A percentile compares a stretch with the other conserved stretches of the same genome.
Conservation (phyloP, 2,888 invertebrate genomes). For the Cryptophagus acutangulus region DNA sequence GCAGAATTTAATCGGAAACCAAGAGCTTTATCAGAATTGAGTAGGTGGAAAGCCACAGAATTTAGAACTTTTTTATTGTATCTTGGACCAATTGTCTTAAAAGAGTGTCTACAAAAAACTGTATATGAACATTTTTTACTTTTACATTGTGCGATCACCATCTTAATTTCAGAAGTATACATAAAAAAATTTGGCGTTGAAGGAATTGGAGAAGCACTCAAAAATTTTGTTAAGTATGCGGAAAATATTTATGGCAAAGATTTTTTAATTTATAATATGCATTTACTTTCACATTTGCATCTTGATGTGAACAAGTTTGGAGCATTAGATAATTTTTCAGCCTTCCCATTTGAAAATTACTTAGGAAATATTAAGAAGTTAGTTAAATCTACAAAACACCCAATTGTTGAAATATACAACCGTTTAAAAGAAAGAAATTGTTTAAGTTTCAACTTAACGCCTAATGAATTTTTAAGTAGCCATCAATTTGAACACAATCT, state of each 20-base stretch:
- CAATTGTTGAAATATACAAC: slow-evolving; percentile 7
- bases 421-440: background rate
- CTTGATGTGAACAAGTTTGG: slow-evolving; percentile 12
- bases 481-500: too few relatives aligned
- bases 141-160: slow-evolving; percentile 8
- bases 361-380: slow-evolving; percentile 8
- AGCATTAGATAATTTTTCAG: slow-evolving; percentile 8
- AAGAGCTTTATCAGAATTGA: slow-evolving; percentile 6
- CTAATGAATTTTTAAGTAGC: too few relatives aligned
- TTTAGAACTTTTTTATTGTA: slow-evolving; percentile 6
- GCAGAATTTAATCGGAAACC: slow-evolving; percentile 9
- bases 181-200: background rate
- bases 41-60: slow-evolving; percentile 4
- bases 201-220: background rate
- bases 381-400: slow-evolving; percentile 5
- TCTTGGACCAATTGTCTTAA: slow-evolving; percentile 9
- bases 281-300: slow-evolving; percentile 7
- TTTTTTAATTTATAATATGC: slow-evolving; percentile 11
- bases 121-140: slow-evolving; percentile 9
- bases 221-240: slow-evolving; percentile 7
- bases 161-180: slow-evolving; percentile 3
- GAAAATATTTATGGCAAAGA: slow-evolving; percentile 7
- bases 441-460: too few relatives aligned
- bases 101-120: background rate
- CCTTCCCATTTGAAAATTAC: slow-evolving; percentile 10